Evolutionary conservation across 2,113 vertebrate genomes (phyloP), one percentile per base, ranked within the genome.

Genomic region (Machaerirhynchus nigripectus): DNA sequence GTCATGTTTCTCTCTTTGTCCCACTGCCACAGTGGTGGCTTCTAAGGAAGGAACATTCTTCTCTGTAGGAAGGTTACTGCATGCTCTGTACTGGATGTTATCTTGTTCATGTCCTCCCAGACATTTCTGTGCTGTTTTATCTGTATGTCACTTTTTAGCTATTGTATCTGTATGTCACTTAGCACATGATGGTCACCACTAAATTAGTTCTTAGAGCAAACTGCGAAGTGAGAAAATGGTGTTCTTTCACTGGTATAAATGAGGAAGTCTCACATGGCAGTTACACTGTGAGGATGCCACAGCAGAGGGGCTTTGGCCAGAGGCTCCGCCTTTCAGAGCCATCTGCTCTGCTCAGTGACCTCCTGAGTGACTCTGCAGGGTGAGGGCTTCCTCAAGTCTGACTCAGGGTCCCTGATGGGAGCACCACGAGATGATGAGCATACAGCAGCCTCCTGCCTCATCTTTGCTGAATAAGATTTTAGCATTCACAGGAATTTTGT

Each of bases 221-320:
- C 23, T 31, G 26, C 0, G 0, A 52, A 42, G 75, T 10, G 33
- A 53, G 37, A 27, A 57, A 82, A 47, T 37, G 10, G 7, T 37
- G 17, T 57, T 57, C 14, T 47, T 46, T 73, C 59, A 47, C 22
- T 3, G 11, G 22, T 81, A 42, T 15, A 28, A 73, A 22, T 33
- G 60, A 61, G 68, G 31, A 84, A 21, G 23, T 5, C 27, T 76
- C 39, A 13, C n/a, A 10, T 3, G n/a, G 64, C 20, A 61, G 17
- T 61, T 70, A 4, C 18, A 52, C 27, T 59, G 74, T 0, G 1
- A 68, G 47, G 52, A 15, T 57, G 59, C 22, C 37, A 9, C 27
- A 15, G 63, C 68, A 80, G 35, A 37, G 40, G 40, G 7, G 3
- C 52, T 73, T 30, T 37, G 75, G 47, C 42, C 77, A 37, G 30